Base-by-base conservation (phyloP, 1,140 invertebrate genomes). In the Eumeta japonica region DNA sequence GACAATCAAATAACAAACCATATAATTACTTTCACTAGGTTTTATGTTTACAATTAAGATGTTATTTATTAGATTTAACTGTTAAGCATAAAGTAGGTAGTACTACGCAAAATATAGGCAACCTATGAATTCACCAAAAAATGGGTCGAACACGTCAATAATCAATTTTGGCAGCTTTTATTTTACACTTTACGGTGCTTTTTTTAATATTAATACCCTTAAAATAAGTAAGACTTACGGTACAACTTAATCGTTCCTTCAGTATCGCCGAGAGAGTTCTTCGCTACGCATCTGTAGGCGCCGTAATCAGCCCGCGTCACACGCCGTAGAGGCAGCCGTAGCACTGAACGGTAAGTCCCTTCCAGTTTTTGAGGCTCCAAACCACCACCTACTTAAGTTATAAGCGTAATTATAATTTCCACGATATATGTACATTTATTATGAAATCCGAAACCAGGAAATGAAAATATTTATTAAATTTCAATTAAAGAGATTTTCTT, bases 171-270 rank as follows among this genome's bases (percentile, higher is more conserved):
- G n/a, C n/a, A n/a, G n/a, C n/a, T n/a, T n/a, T n/a, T n/a, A n/a
- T n/a, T n/a, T n/a, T n/a, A n/a, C n/a, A n/a, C n/a, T n/a, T n/a
- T n/a, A n/a, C n/a, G n/a, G n/a, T n/a, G n/a, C n/a, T n/a, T n/a
- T n/a, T n/a, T n/a, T n/a, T n/a, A n/a, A n/a, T n/a, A n/a, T n/a
- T n/a, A n/a, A n/a, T n/a, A n/a, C n/a, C n/a, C n/a, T n/a, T n/a
- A n/a, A n/a, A n/a, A n/a, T n/a, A n/a, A n/a, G n/a, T n/a, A 20
- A 43, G 16, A 71, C 75, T 75, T 64, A 94, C 92, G 83, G 63
- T 92, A 92, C 28, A 96, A 73, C 68, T 89, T 86, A 50, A 95
- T 93, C 20, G 83, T 87, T 45, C 90, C 90, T 66, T 91, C 88
- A 7, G 90, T 92, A 51, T 86, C 87, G 7, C 92, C 92, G 5